phyloP scores from a whole-genome alignment of 2,888 invertebrate genomes.

The Bombylius discolor region DNA sequence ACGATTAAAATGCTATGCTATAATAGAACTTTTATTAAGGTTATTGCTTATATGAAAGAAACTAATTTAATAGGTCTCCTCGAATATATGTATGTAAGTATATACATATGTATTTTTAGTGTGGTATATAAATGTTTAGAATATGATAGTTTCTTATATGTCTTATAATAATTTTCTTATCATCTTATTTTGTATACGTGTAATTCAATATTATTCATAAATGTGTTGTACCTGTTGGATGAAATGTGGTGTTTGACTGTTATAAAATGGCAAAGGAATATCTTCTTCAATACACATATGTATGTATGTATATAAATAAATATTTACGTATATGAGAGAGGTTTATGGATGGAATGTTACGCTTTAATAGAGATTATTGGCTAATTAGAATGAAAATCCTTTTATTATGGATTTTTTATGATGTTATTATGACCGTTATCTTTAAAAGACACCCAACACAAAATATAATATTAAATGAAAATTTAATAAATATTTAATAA shows the following conservation, averaged over 20 bases:
- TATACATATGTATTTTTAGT: too few species aligned
- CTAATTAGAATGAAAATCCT: constrained; percentile 20
- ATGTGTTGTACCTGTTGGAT: constrained; percentile 9
- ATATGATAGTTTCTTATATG: too few species aligned
- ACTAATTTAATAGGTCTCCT: constrained; percentile 11
- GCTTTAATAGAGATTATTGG: constrained; percentile 17
- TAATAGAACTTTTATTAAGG: constrained; percentile 5
- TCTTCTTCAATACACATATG: too few species aligned
- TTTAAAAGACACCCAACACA: constrained; percentile 11
- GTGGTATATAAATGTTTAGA: too few species aligned
- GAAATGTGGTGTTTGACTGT: constrained; percentile 8
- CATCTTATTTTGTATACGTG: neutral
- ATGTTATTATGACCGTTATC: constrained; percentile 18
- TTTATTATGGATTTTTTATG: constrained; percentile 18
- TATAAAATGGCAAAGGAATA: neutral
- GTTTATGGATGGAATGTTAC: neutral
- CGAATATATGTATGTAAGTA: neutral
- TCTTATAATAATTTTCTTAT: too few species aligned
- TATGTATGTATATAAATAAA: too few species aligned
- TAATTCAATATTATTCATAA: constrained; percentile 9
- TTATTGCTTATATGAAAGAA: constrained; percentile 13
- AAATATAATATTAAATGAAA: neutral
- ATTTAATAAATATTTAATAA: too few species aligned
- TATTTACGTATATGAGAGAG: too few species aligned
- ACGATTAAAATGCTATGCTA: too few species aligned